phyloP scores from a whole-genome alignment of 1,140 invertebrate genomes.

The Drosophila hydei region DNA sequence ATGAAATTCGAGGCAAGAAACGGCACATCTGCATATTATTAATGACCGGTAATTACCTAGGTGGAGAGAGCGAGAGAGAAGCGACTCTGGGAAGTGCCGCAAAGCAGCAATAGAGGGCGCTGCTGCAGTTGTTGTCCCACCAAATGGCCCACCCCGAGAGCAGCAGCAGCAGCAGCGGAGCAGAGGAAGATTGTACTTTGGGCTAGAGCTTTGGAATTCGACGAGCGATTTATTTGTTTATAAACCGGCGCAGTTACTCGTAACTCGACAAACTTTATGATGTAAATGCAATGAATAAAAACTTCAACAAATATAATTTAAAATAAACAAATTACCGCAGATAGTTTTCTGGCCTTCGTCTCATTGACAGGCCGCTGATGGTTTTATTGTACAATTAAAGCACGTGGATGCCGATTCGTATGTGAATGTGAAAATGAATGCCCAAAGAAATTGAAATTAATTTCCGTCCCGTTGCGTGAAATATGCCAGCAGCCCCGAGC shows the following conservation, averaged over 20 bases:
- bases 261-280: constrained; percentile 36
- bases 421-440: constrained; percentile 27
- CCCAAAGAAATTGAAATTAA: constrained; percentile 61
- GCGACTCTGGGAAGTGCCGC: constrained; percentile 58
- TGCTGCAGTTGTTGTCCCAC: constrained; percentile 39
- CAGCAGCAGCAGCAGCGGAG: not conserved
- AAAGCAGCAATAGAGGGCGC: constrained; percentile 54
- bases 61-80: constrained; percentile 27
- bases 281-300: constrained; percentile 67
- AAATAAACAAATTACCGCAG: constrained; percentile 74
- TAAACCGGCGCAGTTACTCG: constrained; percentile 40
- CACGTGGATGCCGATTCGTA: constrained; percentile 6
- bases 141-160: constrained; percentile 57
- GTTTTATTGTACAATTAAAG: constrained; percentile 77
- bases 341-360: constrained; percentile 40
- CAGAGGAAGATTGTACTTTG: constrained; percentile 20
- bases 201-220: constrained; percentile 22
- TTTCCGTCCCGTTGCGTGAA: constrained; percentile 69
- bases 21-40: constrained; percentile 79
- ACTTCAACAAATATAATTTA: constrained; percentile 80
- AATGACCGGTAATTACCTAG: constrained; percentile 79
- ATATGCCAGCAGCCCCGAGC: constrained; percentile 50
- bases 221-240: constrained; percentile 76
- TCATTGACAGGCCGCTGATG: constrained; percentile 59
- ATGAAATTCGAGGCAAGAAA: constrained; percentile 50